phyloP scores from a whole-genome alignment of 2,888 invertebrate species.

The Dichetophora obliterata region DNA sequence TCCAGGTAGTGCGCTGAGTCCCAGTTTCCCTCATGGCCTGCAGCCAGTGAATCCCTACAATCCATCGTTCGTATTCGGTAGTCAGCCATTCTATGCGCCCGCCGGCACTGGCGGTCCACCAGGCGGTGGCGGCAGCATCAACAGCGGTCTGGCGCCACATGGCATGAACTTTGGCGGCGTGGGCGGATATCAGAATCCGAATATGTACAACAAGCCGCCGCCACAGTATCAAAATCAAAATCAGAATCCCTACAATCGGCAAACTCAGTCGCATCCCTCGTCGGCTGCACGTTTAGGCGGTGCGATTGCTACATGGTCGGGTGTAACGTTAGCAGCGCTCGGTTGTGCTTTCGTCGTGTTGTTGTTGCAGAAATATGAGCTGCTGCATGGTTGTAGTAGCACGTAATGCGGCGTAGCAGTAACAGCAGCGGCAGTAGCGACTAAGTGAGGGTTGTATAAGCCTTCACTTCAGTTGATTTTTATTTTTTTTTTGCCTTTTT shows the following conservation, averaged over 20 bases:
- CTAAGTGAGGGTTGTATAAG: neutral
- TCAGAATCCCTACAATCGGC: slow-evolving; percentile 67
- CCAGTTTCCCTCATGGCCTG: slow-evolving; percentile 64
- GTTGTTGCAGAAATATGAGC: slow-evolving; percentile 43
- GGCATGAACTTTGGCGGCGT: slow-evolving; percentile 57
- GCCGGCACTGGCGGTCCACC: slow-evolving; percentile 68
- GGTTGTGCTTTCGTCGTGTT: slow-evolving; percentile 23
- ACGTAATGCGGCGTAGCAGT: slow-evolving; percentile 47
- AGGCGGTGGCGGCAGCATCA: slow-evolving; percentile 61
- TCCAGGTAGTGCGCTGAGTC: slow-evolving; percentile 68
- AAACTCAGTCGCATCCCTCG: slow-evolving; percentile 67
- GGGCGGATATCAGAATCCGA: slow-evolving; percentile 65
- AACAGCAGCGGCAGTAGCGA: neutral
- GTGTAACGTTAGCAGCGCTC: slow-evolving; percentile 20
- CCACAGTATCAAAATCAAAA: slow-evolving; percentile 65
- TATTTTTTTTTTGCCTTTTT: neutral
- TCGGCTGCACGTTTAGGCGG: slow-evolving; percentile 48
- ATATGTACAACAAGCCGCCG: slow-evolving; percentile 68
- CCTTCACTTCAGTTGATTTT: neutral
- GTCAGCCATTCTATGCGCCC: slow-evolving; percentile 65
- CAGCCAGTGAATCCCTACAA: slow-evolving; percentile 68
- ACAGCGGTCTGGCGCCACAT: slow-evolving; percentile 58
- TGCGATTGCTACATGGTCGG: slow-evolving; percentile 28
- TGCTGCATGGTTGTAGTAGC: slow-evolving; percentile 36
- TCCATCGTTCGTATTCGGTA: slow-evolving; percentile 68